Base-by-base conservation (phyloP, 2,888 invertebrate genomes). In the Linhomoeus sp. region DNA sequence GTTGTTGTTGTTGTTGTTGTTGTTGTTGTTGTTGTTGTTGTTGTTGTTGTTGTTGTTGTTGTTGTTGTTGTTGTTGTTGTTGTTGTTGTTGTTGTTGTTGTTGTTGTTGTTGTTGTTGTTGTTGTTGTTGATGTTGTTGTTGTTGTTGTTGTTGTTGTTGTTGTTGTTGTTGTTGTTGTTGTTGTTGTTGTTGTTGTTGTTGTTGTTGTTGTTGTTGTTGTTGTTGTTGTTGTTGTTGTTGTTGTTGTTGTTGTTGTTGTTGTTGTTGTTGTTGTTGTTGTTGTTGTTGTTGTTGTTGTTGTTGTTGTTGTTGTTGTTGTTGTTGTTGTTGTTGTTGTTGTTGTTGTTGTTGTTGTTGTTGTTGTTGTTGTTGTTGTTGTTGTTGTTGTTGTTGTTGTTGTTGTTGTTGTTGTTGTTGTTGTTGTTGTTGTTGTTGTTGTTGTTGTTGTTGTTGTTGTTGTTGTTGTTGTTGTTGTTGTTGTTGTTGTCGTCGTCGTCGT, bases 341-440 rank as follows among this genome's bases (percentile, higher is more conserved):
- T 25, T 9, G 15, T 12, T 12, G 22, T 24, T 25, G 48, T 20
- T 5, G 45, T 49, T n/a, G 39, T 20, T 39, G 39, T 15, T n/a
- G 20, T 39, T 39, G 39, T 39, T 39, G 39, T 73, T 75, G 57
- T 73, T 77, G 58, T 77, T 75, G 49, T 49, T 26, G 49, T 43
- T 25, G 36, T 25, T 9, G 15, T 12, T 12, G 22, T 24, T 25
- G 48, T 20, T 5, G 45, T 49, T n/a, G 39, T 20, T 39, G 39
- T 15, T n/a, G 20, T 39, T 39, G 39, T 39, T 39, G 39, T 73
- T 75, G 57, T 73, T 77, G 58, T 77, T 75, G 49, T 49, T 26
- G 49, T 43, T 25, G 36, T 25, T 9, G 15, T 12, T 12, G 22
- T 24, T 25, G 48, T 20, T 5, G 45, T 49, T n/a, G 39, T 20